Evolutionary conservation across 2,888 invertebrate species (phyloP).

Genomic region (Coremacera marginata): DNA sequence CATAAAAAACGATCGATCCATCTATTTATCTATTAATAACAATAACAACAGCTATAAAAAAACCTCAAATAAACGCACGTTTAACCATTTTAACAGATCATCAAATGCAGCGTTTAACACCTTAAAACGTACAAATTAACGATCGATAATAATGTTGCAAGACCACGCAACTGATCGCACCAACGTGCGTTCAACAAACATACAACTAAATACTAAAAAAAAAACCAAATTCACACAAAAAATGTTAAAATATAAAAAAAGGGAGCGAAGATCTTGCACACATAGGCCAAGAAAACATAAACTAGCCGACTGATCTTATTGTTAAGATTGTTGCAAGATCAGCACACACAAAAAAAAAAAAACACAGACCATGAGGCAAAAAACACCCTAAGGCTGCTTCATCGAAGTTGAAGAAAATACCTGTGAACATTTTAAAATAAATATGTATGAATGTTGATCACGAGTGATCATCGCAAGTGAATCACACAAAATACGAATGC

Average conservation of each 20-base stretch:
- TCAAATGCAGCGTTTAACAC: slow-evolving; percentile 31
- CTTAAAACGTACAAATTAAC: slow-evolving; percentile 30
- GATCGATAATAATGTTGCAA: slow-evolving; percentile 23
- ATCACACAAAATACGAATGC: slow-evolving; percentile 3
- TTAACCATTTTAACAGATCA: slow-evolving; percentile 30
- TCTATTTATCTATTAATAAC: background rate
- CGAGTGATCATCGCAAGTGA: too few relatives aligned
- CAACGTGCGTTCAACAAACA: too few relatives aligned
- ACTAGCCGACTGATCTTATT: background rate
- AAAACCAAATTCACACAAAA: too few relatives aligned
- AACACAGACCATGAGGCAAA: background rate
- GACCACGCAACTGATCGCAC: background rate
- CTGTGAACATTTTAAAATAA: background rate
- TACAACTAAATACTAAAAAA: too few relatives aligned
- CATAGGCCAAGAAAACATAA: background rate
- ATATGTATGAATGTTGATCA: background rate
- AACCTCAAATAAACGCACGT: slow-evolving; percentile 12
- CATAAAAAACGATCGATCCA: background rate
- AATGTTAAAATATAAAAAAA: background rate
- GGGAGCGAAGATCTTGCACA: background rate
- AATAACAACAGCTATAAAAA: background rate
- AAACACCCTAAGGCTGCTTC: background rate
- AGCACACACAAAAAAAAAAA: background rate
- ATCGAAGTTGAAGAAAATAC: background rate
- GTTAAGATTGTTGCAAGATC: too few relatives aligned